Percentiles rank a stretch among this genome's conserved stretches.
Evolutionary conservation across 1,140 invertebrate genomes (phyloP).

Genomic region (Triops cancriformis): DNA sequence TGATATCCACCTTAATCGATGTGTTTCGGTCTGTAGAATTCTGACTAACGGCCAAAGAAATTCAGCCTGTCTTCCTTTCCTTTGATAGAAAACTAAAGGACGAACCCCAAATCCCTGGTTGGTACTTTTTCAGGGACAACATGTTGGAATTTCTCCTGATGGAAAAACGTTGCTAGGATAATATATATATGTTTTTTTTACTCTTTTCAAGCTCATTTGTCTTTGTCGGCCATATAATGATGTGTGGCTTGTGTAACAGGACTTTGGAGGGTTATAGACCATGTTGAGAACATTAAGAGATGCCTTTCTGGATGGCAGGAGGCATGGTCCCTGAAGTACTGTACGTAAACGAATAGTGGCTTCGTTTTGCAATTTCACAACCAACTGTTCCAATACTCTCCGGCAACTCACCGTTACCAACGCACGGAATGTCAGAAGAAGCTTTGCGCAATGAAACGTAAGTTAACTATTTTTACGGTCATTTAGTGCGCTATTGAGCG

Average conservation of each 20-base stretch:
- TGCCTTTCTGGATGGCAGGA: not conserved
- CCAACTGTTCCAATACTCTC: not conserved
- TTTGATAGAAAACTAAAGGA: not conserved
- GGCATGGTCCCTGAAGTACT: not conserved
- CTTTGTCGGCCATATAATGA: not conserved
- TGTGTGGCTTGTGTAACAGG: not conserved
- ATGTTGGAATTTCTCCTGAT: not conserved
- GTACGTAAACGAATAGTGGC: not conserved
- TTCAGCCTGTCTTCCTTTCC: not conserved
- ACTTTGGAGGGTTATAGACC: not conserved
- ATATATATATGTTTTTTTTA: not conserved
- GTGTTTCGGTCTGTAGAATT: not conserved
- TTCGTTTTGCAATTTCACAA: not conserved
- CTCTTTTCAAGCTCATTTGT: not conserved
- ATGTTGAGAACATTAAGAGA: not conserved
- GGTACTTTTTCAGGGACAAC: no score
- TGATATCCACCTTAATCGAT: not conserved
- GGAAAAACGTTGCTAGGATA: not conserved
- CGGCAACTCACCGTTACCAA: not conserved
- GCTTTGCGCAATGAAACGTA: not conserved
- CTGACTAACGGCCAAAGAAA: not conserved
- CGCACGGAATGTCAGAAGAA: not conserved
- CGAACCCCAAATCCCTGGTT: not conserved
- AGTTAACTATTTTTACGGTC: not conserved
- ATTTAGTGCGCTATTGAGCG: not conserved